phyloP scores from a whole-genome alignment of 2,113 vertebrate species.

The Gymnorhina tibicen region DNA sequence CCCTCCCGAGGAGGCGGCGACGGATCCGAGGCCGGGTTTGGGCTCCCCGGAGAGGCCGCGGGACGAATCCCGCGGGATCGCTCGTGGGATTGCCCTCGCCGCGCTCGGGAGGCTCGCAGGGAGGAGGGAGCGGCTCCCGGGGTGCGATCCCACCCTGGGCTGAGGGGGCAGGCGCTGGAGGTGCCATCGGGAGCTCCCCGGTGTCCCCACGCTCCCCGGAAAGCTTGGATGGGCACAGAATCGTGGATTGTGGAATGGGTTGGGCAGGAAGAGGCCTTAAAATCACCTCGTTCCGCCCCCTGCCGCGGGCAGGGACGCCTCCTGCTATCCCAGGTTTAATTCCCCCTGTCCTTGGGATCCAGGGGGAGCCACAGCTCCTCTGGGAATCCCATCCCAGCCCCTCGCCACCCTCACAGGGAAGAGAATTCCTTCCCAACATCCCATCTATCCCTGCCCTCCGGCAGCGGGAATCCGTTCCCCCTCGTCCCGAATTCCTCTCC shows the following conservation, averaged over 20 bases:
- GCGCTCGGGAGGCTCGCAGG: not conserved
- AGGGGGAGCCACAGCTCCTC: not conserved
- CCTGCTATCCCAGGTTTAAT: not conserved
- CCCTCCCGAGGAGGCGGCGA: not conserved
- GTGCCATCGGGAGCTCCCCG: not conserved
- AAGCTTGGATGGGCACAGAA: fast-evolving
- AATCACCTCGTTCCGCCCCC: not conserved
- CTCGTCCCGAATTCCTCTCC: not conserved
- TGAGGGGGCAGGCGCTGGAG: not conserved
- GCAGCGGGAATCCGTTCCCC: not conserved
- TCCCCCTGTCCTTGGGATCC: not conserved
- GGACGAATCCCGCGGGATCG: not conserved
- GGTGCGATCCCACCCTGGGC: not conserved
- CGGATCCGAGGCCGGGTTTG: fast-evolving
- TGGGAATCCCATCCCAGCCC: not conserved
- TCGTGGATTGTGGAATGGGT: not conserved
- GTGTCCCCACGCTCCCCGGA: fast-evolving
- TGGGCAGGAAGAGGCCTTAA: not conserved
- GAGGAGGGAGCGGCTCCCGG: not conserved
- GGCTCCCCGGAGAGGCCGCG: not conserved
- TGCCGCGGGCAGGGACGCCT: not conserved
- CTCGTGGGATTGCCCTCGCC: fast-evolving
- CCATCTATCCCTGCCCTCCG: not conserved
- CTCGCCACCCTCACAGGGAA: fast-evolving
- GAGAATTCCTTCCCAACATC: not conserved